Conservation (phyloP, 2,888 invertebrate species). For the Athalia circularis region DNA sequence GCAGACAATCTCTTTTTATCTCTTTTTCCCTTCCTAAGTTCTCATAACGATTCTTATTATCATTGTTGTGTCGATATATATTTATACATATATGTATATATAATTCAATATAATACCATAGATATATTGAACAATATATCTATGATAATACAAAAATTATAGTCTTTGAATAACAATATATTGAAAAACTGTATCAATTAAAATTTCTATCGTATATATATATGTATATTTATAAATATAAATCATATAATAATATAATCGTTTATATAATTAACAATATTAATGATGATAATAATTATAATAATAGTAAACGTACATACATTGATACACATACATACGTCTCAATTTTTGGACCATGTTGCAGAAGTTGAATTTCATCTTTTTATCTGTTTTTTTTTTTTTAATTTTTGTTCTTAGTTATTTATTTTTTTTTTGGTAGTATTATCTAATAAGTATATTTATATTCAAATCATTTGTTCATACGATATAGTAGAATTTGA, state of each 20-base stretch:
- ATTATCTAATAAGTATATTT: no score
- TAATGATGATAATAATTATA: background rate
- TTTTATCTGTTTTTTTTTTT: no score
- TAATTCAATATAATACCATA: background rate
- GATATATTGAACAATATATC: no score
- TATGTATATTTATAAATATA: no score
- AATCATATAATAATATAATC: no score
- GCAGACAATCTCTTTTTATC: background rate
- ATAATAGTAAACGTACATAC: conserved; percentile 46
- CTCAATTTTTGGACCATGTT: conserved; percentile 55
- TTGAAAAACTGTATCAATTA: no score
- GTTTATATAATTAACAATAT: no score
- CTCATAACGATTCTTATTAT: conserved; percentile 33
- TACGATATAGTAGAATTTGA: background rate
- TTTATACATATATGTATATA: conserved; percentile 42
- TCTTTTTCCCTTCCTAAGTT: background rate
- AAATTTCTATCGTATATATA: no score
- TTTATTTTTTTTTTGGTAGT: background rate
- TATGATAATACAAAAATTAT: no score
- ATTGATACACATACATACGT: conserved; percentile 46
- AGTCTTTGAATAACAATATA: no score
- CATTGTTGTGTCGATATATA: conserved; percentile 47
- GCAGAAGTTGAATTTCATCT: conserved; percentile 21
- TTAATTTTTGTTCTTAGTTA: conserved; percentile 42
- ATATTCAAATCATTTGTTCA: conserved; percentile 29